phyloP scores from a whole-genome alignment of 2,888 invertebrate genomes.

The Ochlodes sylvanus region DNA sequence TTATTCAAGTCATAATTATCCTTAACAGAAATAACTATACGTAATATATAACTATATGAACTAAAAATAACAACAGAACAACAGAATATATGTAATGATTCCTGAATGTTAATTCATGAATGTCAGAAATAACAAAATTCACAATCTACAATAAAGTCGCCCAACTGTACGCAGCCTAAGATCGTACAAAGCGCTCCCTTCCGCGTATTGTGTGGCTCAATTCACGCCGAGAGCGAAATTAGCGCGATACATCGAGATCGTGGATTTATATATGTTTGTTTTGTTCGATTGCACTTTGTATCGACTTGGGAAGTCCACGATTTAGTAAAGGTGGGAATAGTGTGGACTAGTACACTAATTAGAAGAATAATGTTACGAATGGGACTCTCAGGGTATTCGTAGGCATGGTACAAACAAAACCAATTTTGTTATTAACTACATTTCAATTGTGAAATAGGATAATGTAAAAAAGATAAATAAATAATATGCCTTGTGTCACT shows the following conservation, averaged over 20 bases:
- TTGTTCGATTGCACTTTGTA: constrained; percentile 53
- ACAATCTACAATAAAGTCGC: not conserved
- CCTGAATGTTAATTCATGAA: no score
- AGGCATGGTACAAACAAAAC: no score
- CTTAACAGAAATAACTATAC: no score
- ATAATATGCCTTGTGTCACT: no score
- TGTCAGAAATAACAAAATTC: no score
- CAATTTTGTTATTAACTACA: no score
- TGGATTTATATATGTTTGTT: constrained; percentile 61
- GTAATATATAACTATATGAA: no score
- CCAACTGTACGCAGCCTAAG: constrained; percentile 13
- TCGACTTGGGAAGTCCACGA: constrained; percentile 68
- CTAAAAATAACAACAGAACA: no score
- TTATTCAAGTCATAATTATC: no score
- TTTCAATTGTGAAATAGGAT: no score
- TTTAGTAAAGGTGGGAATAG: constrained; percentile 38
- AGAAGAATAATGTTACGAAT: constrained; percentile 25
- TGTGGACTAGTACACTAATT: constrained; percentile 29
- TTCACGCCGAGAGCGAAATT: constrained; percentile 68
- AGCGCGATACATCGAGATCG: constrained; percentile 56
- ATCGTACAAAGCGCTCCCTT: constrained; percentile 50
- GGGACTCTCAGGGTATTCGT: not conserved
- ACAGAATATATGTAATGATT: no score
- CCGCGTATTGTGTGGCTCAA: constrained; percentile 74
- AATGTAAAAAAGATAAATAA: no score